These are phyloP conservation scores for Camponotus floridanus DNA, from an alignment of 1,140 invertebrate genomes.

Conservation along the genomic window DNA sequence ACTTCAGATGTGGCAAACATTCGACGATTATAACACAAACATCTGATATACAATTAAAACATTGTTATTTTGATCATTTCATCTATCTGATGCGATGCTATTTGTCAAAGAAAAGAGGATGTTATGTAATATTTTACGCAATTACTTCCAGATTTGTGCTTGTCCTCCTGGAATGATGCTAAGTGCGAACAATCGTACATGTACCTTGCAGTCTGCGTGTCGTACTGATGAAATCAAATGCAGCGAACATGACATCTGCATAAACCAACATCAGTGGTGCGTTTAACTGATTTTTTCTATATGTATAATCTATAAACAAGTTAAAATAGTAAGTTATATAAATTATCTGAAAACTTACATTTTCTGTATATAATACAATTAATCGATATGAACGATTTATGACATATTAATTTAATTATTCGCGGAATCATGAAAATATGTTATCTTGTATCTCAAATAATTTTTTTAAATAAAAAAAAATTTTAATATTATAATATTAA, in stretches of 20 bases:
- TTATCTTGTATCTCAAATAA: neutral
- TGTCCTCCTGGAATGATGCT: slow-evolving; percentile 88
- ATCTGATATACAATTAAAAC: neutral
- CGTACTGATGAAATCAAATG: slow-evolving; percentile 87
- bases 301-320: neutral
- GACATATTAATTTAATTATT: neutral
- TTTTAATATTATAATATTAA: neutral
- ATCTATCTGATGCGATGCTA: neutral
- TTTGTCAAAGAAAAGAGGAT: neutral
- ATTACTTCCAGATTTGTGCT: slow-evolving; percentile 84
- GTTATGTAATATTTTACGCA: neutral
- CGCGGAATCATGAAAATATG: neutral
- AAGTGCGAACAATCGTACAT: slow-evolving; percentile 85
- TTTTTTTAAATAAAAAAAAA: neutral
- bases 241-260: slow-evolving; percentile 84
- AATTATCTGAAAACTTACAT: neutral
- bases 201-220: slow-evolving; percentile 85
- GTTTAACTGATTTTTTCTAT: neutral
- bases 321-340: neutral
- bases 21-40: neutral
- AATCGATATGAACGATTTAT: neutral
- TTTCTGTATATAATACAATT: neutral
- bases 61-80: neutral
- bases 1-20: neutral
- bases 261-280: slow-evolving; percentile 76